A percentile compares a stretch with the other conserved stretches of the same genome.
phyloP scores from a whole-genome alignment of 2,888 invertebrate species.

The Nomada ruficornis region DNA sequence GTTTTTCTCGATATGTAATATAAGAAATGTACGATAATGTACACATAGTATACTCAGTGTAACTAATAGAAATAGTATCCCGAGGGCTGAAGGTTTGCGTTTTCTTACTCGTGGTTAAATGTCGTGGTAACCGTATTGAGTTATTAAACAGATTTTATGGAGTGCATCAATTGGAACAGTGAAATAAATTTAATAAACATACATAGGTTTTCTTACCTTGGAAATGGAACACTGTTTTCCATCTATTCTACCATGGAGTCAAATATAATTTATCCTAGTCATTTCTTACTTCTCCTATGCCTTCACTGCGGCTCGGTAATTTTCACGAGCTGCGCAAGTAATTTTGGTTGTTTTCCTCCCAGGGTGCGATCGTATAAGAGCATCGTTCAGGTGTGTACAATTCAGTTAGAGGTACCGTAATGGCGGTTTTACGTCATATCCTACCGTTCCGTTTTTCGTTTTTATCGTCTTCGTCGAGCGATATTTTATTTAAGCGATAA shows the following conservation, averaged over 20 bases:
- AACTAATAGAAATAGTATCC: no score
- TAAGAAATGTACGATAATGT: no score
- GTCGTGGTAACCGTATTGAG: no score
- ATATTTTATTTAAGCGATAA: slow-evolving; percentile 81
- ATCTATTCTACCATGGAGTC: not conserved
- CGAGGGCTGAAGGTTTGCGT: no score
- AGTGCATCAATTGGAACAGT: no score
- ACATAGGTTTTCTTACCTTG: no score
- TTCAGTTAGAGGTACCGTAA: slow-evolving; percentile 76
- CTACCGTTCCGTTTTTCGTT: slow-evolving; percentile 43
- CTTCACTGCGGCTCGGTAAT: slow-evolving; percentile 72
- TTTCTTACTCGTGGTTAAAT: no score
- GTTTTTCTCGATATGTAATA: no score
- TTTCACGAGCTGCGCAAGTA: slow-evolving; percentile 70
- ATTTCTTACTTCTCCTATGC: slow-evolving; percentile 66
- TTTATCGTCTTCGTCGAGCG: slow-evolving; percentile 44
- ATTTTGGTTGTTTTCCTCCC: slow-evolving; percentile 37
- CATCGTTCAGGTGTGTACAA: slow-evolving; percentile 75
- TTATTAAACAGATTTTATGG: no score
- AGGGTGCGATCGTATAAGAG: slow-evolving; percentile 63
- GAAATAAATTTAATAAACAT: no score
- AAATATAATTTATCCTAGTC: not conserved
- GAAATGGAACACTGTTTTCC: no score
- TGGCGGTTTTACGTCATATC: slow-evolving; percentile 78
- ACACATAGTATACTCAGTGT: no score